Evolutionary conservation across 1,140 invertebrate species (phyloP), one percentile per base, ranked within the genome.

Genomic region (Piezodorus guildinii): DNA sequence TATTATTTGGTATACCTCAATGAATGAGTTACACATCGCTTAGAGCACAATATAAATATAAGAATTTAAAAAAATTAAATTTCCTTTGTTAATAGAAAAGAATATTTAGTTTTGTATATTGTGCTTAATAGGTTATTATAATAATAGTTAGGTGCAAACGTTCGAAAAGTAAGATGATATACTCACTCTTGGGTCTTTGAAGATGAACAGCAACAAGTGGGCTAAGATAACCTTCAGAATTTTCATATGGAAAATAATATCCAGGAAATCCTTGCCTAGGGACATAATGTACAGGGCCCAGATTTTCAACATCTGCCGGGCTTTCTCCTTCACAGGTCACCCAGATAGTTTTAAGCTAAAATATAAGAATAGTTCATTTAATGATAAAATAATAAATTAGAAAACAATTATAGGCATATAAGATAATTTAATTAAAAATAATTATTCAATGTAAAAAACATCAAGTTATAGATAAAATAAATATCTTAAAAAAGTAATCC

Each of bases 141-240:
- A n/a, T n/a, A n/a, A n/a, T n/a, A n/a, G n/a, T n/a, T n/a, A n/a
- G n/a, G n/a, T n/a, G n/a, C n/a, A n/a, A n/a, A n/a, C n/a, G n/a
- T n/a, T n/a, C n/a, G n/a, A n/a, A n/a, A n/a, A n/a, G n/a, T n/a
- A n/a, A n/a, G n/a, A n/a, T n/a, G n/a, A 15, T 9, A 52, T 58
- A 70, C 69, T 67, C 62, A 72, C 71, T 70, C 65, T 68, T 70
- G 21, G 71, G 71, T 58, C 77, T 73, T 56, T 72, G 65, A 64
- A 83, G 80, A 61, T 79, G 74, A 21, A 80, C 75, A 67, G 81
- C 79, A n/a, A 83, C 76, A 64, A 83, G 71, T 12, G 82, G 82
- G 62, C 79, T 79, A 17, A 77, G 68, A 70, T 83, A 83, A 23
- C 77, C 78, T 27, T 74, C 74, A 58, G 74, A 73, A 67, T 75